Percentiles rank a stretch among this genome's conserved stretches.
These are phyloP conservation scores for Lynx canadensis DNA, from an alignment of 2,113 vertebrate species.

Conservation along the genomic window DNA sequence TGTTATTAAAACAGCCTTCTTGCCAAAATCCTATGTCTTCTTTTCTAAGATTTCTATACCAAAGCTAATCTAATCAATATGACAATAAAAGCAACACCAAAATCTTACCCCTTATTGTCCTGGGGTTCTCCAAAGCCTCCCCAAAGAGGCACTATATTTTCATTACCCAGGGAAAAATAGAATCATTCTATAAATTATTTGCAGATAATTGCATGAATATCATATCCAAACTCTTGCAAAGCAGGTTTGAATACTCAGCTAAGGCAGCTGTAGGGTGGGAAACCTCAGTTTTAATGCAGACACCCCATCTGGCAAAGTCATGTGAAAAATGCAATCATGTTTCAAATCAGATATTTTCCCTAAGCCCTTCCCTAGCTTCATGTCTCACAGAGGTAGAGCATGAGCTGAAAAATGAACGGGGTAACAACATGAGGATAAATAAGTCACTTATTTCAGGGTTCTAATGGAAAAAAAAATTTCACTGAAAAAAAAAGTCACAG, in stretches of 20 bases:
- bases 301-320: constrained; percentile 41
- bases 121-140: neutral
- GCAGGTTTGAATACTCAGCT: neutral
- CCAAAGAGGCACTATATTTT: neutral
- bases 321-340: constrained; percentile 6
- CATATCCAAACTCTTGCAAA: neutral
- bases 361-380: neutral
- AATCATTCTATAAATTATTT: neutral
- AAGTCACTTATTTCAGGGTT: constrained; percentile 26
- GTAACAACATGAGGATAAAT: constrained; percentile 57
- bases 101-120: neutral
- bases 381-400: constrained; percentile 48
- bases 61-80: neutral
- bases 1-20: neutral
- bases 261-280: neutral
- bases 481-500: neutral
- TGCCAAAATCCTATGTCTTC: neutral
- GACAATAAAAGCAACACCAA: neutral
- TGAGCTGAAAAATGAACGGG: constrained; percentile 60
- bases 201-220: neutral
- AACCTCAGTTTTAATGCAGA: neutral
- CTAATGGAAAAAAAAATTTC: neutral
- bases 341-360: constrained; percentile 29
- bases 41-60: constrained; percentile 4
- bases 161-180: constrained; percentile 28